Evolutionary conservation across 2,888 invertebrate genomes (phyloP), one percentile per base, ranked within the genome.

Genomic region (Agrotis clavis): DNA sequence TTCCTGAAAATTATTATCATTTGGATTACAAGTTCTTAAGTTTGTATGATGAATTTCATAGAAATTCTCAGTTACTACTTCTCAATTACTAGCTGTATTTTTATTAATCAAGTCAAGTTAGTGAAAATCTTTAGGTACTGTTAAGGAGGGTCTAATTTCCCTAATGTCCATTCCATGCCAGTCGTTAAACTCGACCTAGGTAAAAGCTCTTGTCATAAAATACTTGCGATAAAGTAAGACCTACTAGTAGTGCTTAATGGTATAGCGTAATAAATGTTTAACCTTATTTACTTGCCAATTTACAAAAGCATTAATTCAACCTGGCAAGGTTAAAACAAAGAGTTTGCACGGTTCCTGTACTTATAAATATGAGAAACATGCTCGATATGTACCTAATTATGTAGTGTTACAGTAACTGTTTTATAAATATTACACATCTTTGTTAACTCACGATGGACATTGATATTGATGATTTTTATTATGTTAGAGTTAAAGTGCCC

Each of bases 341-440:
- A 13, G 4, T 50, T 14, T 30, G 45, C 16, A 21, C 50, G 18
- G 19, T 48, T 25, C 19, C 25, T 48, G 54, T n/a, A n/a, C n/a
- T n/a, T n/a, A 65, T 30, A 41, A 50, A 19, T 41, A 57, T n/a
- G 41, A 14, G 41, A 50, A 65, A 75, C 14, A 18, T 47, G 45
- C 13, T 56, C 13, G 13, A 18, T 30, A 71, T 59, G 21, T 48
- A n/a, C n/a, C n/a, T n/a, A n/a, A n/a, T n/a, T n/a, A 41, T 45
- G 2, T 9, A 45, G 41, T 2, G 41, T 11, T 30, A 11, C 16
- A 14, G 18, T 41, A 54, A 48, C 18, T 71, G 47, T 51, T 62
- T 77, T 21, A 51, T 70, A 70, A 77, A 77, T 48, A 71, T 56
- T 62, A 59, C 35, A 30, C 14, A 64, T 63, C 35, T 62, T 65